A percentile compares a stretch with the other conserved stretches of the same genome.
phyloP scores from a whole-genome alignment of 2,797 vertebrate genomes.

The Darevskia nairensis region DNA sequence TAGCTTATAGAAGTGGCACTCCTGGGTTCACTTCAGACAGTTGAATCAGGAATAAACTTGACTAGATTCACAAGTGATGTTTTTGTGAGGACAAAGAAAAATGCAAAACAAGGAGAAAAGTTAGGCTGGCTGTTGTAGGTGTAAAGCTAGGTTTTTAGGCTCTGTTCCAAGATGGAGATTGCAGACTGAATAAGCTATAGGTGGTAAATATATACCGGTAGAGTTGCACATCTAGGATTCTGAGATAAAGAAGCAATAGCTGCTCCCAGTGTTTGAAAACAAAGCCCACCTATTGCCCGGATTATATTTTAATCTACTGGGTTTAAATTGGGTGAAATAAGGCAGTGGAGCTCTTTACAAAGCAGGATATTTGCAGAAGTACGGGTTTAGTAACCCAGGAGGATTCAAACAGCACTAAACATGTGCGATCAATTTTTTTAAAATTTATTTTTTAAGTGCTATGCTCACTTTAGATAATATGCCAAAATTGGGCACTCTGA shows the following conservation, averaged over 20 bases:
- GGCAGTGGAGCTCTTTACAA: neutral
- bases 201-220: too few relatives aligned
- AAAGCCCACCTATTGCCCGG: too few relatives aligned
- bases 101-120: too few relatives aligned
- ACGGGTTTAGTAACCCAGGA: neutral
- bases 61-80: neutral
- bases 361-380: neutral
- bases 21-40: neutral
- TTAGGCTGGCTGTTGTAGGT: too few relatives aligned
- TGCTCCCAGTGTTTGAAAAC: too few relatives aligned
- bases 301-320: neutral
- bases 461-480: neutral
- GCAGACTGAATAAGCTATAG: too few relatives aligned
- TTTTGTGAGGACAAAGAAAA: neutral
- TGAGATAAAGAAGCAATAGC: too few relatives aligned
- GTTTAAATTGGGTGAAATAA: neutral
- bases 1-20: neutral
- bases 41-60: too few relatives aligned
- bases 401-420: neutral
- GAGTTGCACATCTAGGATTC: too few relatives aligned
- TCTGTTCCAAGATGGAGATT: too few relatives aligned
- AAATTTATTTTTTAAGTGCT: too few relatives aligned
- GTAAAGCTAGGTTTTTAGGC: too few relatives aligned
- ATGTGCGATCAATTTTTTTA: neutral
- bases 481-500: neutral